phyloP scores from a whole-genome alignment of 2,888 invertebrate genomes.

The Cerceris ruficornis region DNA sequence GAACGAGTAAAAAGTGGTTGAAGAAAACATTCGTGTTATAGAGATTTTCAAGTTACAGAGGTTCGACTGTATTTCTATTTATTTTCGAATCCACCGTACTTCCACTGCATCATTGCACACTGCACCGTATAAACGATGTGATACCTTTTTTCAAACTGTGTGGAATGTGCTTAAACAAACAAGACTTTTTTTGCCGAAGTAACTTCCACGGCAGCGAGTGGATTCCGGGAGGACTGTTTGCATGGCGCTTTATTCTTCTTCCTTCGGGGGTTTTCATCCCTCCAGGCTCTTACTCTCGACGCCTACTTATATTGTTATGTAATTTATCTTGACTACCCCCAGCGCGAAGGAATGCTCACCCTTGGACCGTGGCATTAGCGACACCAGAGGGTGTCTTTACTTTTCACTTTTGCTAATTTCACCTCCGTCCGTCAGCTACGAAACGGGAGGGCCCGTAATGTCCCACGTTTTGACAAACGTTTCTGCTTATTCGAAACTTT shows the following conservation, averaged over 20 bases:
- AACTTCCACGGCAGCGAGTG: constrained; percentile 51
- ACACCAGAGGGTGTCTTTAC: constrained; percentile 73
- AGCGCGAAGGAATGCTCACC: constrained; percentile 64
- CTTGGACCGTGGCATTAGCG: constrained; percentile 65
- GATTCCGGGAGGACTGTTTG: constrained; percentile 59
- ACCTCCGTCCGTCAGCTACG: constrained; percentile 28
- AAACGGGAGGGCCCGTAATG: constrained; percentile 23
- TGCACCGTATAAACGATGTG: neutral
- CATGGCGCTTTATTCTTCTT: constrained; percentile 55
- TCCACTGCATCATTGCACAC: neutral
- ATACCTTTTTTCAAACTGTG: constrained; percentile 18
- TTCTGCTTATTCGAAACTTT: constrained; percentile 40
- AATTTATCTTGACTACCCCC: constrained; percentile 76
- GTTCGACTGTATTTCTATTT: too few species aligned
- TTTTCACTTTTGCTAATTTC: constrained; percentile 80
- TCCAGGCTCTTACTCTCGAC: constrained; percentile 60
- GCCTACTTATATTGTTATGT: constrained; percentile 76
- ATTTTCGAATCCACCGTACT: neutral
- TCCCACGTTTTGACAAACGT: constrained; percentile 23
- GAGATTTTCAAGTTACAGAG: too few species aligned
- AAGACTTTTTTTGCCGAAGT: constrained; percentile 43
- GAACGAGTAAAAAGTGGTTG: too few species aligned
- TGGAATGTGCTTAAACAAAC: constrained; percentile 54
- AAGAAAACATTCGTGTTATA: too few species aligned
- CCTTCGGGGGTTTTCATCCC: constrained; percentile 54